These are phyloP conservation scores for Augiades crinisus DNA, from an alignment of 2,888 invertebrate species.

Conservation along the genomic window DNA sequence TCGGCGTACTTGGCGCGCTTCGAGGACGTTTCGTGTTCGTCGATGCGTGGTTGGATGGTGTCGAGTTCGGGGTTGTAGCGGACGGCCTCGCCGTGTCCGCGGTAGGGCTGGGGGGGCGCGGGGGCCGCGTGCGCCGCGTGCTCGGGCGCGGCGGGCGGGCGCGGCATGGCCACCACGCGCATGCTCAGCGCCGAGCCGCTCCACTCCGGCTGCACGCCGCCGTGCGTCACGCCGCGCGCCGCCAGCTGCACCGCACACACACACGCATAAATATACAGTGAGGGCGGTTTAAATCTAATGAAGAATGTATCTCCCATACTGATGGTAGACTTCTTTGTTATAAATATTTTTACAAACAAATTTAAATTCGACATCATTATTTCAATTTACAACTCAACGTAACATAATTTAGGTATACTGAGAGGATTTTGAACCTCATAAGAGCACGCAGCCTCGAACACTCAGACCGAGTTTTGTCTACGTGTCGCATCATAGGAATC, in stretches of 20 bases:
- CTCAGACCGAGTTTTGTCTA: no score
- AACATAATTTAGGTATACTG: no score
- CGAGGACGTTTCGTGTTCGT: slow-evolving; percentile 70
- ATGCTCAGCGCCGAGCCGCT: slow-evolving; percentile 93
- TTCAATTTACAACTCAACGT: no score
- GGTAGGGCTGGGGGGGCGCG: slow-evolving; percentile 70
- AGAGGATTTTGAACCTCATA: no score
- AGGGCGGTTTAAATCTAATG: no score
- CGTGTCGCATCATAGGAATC: no score
- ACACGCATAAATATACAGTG: no score
- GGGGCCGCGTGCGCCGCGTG: slow-evolving; percentile 65
- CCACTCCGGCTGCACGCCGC: slow-evolving; percentile 95
- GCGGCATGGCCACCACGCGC: slow-evolving; percentile 89
- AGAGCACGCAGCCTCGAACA: no score
- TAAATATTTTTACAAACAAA: no score
- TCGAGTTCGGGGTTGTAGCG: slow-evolving; percentile 79
- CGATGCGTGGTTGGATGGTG: slow-evolving; percentile 70
- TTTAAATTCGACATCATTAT: no score
- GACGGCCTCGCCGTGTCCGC: slow-evolving; percentile 79
- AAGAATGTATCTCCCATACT: no score
- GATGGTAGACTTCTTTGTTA: no score
- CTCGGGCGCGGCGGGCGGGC: slow-evolving; percentile 76
- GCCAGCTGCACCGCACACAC: slow-evolving; percentile 77
- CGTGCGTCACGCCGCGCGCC: slow-evolving; percentile 92
- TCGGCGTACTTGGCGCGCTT: slow-evolving; percentile 60